phyloP scores from a whole-genome alignment of 2,888 invertebrate genomes.

The Tolmerus cingulatus region DNA sequence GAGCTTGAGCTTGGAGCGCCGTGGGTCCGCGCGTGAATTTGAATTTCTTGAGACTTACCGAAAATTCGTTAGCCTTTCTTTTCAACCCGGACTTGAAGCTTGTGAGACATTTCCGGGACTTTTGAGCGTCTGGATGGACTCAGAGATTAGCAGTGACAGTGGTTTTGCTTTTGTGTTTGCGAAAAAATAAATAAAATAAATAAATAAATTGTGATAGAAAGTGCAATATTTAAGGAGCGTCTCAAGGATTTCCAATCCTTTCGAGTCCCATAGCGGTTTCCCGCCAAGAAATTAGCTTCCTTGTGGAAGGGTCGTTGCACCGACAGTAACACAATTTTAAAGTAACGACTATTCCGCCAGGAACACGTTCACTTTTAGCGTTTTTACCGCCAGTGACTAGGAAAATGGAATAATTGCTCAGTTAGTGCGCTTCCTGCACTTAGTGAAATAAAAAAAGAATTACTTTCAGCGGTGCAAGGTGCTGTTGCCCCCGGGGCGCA shows the following conservation, averaged over 20 bases:
- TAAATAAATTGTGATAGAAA: conserved; percentile 3
- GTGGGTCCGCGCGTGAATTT: conserved; percentile 24
- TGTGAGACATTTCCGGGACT: background rate
- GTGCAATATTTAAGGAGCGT: background rate
- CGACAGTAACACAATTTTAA: background rate
- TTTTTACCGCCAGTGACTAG: background rate
- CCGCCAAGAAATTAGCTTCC: background rate
- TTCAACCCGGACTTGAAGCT: background rate
- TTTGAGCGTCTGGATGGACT: background rate
- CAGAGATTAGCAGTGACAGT: background rate
- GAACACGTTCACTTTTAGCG: background rate
- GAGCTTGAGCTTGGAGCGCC: conserved; percentile 3
- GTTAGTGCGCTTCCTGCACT: conserved; percentile 15
- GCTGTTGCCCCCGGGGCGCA: background rate
- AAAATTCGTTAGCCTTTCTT: background rate
- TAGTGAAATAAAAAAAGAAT: background rate
- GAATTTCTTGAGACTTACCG: background rate
- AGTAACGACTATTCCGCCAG: background rate
- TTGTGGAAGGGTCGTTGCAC: background rate
- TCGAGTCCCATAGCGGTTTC: background rate
- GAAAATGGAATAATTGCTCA: conserved; percentile 20
- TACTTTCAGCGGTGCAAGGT: conserved; percentile 1
- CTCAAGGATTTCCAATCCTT: background rate
- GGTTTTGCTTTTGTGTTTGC: background rate
- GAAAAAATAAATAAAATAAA: background rate